phyloP scores from a whole-genome alignment of 1,140 invertebrate species.

The Caenorhabditis tropicalis region DNA sequence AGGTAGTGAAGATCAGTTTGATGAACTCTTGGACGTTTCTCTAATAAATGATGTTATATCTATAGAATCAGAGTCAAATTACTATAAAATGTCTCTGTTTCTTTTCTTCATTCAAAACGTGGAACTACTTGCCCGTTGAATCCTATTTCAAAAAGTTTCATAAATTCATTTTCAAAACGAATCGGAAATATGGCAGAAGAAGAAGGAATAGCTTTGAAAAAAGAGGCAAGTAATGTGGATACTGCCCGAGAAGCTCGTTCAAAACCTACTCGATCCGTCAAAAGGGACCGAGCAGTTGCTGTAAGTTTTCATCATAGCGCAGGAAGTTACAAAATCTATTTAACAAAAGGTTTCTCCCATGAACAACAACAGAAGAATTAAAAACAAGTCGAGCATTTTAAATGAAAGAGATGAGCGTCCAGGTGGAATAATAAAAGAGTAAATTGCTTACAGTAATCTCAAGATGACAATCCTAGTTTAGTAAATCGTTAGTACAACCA shows the following conservation, averaged over 20 bases:
- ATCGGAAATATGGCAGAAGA: no score
- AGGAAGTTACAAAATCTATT: no score
- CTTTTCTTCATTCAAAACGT: no score
- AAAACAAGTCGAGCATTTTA: conserved; percentile 10
- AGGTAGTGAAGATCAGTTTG: neutral
- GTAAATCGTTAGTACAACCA: neutral
- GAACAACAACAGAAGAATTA: neutral
- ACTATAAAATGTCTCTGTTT: no score
- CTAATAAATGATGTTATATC: no score
- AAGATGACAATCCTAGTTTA: neutral
- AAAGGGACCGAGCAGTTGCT: neutral
- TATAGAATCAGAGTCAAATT: no score
- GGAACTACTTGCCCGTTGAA: no score
- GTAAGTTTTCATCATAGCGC: neutral
- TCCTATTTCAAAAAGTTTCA: no score
- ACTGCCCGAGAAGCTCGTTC: neutral
- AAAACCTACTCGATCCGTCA: neutral
- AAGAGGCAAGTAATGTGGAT: neutral
- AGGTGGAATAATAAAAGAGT: conserved; percentile 21
- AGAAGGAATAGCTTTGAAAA: no score
- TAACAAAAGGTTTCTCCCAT: neutral
- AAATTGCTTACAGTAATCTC: neutral
- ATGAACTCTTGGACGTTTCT: no score
- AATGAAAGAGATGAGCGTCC: conserved; percentile 37
- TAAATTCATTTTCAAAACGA: no score